phyloP scores from a whole-genome alignment of 2,113 vertebrate genomes.

The Barnardius zonarius region DNA sequence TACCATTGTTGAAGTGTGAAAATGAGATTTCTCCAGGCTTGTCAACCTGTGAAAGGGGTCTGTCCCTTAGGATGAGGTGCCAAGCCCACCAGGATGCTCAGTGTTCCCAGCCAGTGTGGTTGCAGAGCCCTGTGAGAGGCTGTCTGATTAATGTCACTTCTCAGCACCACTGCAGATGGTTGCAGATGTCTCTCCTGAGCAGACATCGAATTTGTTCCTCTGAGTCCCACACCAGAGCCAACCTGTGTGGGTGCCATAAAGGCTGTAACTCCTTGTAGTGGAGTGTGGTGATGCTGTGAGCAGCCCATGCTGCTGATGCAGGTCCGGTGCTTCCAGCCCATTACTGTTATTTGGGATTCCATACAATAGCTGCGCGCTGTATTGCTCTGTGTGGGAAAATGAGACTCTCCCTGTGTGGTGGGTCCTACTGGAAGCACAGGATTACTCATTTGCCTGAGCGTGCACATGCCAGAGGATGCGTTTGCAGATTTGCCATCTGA shows the following conservation, averaged over 20 bases:
- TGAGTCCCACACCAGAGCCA: accelerated
- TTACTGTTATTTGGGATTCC: accelerated
- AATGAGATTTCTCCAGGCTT: neutral
- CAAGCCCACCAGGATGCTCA: neutral
- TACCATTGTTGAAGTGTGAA: neutral
- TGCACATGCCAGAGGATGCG: neutral
- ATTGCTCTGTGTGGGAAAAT: neutral
- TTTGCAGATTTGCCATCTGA: neutral
- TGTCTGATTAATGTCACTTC: neutral
- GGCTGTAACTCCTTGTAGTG: neutral
- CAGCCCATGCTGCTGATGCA: accelerated
- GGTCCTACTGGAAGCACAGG: neutral
- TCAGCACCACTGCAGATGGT: neutral
- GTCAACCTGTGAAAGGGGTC: neutral
- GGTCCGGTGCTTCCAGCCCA: accelerated
- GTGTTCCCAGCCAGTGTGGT: neutral
- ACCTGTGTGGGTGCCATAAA: no score
- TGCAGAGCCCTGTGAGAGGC: neutral
- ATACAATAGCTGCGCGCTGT: accelerated
- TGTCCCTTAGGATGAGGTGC: neutral
- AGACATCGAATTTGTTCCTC: neutral
- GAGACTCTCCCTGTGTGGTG: neutral
- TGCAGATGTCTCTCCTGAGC: neutral
- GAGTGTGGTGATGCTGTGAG: accelerated
- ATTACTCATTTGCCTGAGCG: neutral